These are phyloP conservation scores for Malthinus seriepunctatus DNA, from an alignment of 2,888 invertebrate genomes.

Conservation along the genomic window DNA sequence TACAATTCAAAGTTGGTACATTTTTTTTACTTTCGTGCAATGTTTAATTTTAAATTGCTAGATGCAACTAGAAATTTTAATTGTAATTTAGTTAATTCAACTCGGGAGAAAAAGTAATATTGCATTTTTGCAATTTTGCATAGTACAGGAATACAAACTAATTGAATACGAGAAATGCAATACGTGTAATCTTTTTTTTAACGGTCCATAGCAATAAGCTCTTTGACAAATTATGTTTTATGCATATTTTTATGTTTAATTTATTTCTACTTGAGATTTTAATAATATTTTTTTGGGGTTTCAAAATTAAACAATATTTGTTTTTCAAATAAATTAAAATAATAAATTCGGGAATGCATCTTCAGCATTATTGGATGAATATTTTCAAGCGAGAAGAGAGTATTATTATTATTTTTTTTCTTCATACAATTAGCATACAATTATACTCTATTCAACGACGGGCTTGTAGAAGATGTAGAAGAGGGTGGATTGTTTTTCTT, in stretches of 20 bases:
- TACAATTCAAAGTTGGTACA: not conserved
- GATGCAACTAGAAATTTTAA: slow-evolving; percentile 24
- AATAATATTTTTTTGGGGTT: slow-evolving; percentile 36
- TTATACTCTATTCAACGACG: no score
- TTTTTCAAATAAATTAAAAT: no score
- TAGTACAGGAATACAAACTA: slow-evolving; percentile 22
- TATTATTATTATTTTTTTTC: no score
- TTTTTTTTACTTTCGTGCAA: slow-evolving; percentile 10
- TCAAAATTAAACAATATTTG: no score
- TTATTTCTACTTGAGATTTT: slow-evolving; percentile 33
- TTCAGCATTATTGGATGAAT: no score
- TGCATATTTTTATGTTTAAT: not conserved
- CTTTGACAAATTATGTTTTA: slow-evolving; percentile 4
- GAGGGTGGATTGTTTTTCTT: no score
- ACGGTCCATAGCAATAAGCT: slow-evolving; percentile 1
- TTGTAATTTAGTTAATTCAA: slow-evolving; percentile 26
- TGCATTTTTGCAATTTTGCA: slow-evolving; percentile 28
- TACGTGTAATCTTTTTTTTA: slow-evolving; percentile 15
- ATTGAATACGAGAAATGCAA: slow-evolving; percentile 28
- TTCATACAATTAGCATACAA: no score
- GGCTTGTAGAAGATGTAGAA: no score
- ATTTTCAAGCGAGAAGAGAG: no score
- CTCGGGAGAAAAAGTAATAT: slow-evolving; percentile 24
- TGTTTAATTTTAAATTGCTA: slow-evolving; percentile 26
- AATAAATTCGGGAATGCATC: no score